Evolutionary conservation across 2,797 vertebrate genomes (phyloP), one percentile per base, ranked within the genome.

Genomic region (Lepilemur ruficaudatus): DNA sequence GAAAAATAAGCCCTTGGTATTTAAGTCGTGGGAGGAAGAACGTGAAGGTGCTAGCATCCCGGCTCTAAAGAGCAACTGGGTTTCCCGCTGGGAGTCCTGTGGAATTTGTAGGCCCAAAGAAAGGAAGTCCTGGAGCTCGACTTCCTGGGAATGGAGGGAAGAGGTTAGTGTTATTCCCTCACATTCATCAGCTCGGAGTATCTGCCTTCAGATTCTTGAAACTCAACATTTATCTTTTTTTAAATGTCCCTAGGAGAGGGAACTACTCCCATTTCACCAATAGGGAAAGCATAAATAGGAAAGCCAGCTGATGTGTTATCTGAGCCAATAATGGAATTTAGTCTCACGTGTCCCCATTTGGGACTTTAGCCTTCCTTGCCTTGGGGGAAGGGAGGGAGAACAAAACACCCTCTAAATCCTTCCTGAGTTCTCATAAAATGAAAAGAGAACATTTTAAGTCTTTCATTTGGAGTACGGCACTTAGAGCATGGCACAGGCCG

Each of bases 291-390:
- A 65, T 63, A 85, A 48, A 69, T 48, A 85, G 83, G 65, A 96
- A 96, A 91, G 41, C 69, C 93, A 92, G 89, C 38, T 38, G 80
- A 95, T 73, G 55, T 70, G 25, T 82, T 28, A 82, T 35, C 88
- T 88, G 87, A 93, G 57, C 46, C 70, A 72, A n/a, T 72, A 73
- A 83, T 48, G 23, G 69, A 41, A 80, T 83, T 84, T 48, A 22
- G 20, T 89, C 82, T 93, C 67, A 0, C 9, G 15, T n/a, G 73
- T 67, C 70, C 55, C 80, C 59, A 48, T n/a, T 61, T 84, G 55
- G 57, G 18, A 82, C 7, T 35, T 84, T 46, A 90, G 43, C 13
- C 12, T 30, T 59, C 43, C 48, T 65, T 80, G 35, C 43, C 69
- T 50, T 22, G 7, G 15, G 69, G 5, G 43, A 28, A 7, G 23